A percentile compares a stretch with the other conserved stretches of the same genome.
Conservation (phyloP, 1,140 invertebrate species). For the Pentalonia nigronervosa region DNA sequence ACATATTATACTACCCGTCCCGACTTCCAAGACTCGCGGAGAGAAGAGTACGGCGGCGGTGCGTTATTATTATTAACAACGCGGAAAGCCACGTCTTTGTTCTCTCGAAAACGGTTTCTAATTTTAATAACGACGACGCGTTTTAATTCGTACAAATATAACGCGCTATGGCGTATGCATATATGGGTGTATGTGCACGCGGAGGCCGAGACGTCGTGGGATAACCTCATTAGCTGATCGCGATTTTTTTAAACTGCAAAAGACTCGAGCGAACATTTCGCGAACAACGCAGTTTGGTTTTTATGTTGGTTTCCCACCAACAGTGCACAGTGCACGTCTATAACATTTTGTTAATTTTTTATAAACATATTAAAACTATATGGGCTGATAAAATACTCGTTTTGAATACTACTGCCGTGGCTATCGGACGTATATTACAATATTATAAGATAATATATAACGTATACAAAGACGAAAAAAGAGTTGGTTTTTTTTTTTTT, state of each 20-base stretch:
- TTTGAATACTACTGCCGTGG: background rate
- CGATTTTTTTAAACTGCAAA: background rate
- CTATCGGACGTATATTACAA: background rate
- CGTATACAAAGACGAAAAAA: background rate
- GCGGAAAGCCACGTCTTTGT: conserved; percentile 46
- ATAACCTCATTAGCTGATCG: conserved; percentile 9
- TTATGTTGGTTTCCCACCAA: background rate
- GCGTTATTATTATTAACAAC: conserved; percentile 34
- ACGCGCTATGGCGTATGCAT: background rate
- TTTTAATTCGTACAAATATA: conserved; percentile 33
- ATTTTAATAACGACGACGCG: conserved; percentile 33
- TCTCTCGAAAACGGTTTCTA: conserved; percentile 42
- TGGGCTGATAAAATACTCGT: background rate
- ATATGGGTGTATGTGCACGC: background rate
- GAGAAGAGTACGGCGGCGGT: background rate
- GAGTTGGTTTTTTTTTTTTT: background rate
- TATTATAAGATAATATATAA: background rate
- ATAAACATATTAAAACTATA: background rate
- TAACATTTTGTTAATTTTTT: background rate
- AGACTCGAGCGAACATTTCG: background rate
- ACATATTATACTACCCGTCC: background rate
- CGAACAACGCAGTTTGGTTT: background rate
- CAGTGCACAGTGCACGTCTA: background rate
- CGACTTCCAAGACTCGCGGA: background rate
- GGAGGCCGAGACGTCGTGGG: background rate